Evolutionary conservation across 2,797 vertebrate genomes (phyloP), one percentile per base, ranked within the genome.

Genomic region (Caiman crocodilus): DNA sequence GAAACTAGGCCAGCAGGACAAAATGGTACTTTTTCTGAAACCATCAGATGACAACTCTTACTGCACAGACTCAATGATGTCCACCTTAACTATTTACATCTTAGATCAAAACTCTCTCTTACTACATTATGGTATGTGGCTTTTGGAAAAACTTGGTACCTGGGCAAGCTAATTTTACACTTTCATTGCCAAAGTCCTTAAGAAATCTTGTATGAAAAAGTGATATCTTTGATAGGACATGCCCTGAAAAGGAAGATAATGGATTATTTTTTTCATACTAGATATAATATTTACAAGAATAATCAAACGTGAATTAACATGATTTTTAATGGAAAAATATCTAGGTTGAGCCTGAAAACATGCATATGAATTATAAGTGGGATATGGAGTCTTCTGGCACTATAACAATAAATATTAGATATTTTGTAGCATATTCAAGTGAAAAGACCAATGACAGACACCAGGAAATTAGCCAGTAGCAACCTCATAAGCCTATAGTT

Each of bases 171-270:
- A 93, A 90, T 96, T 95, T 94, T 80, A 87, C 74, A 78, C 78
- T 94, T 94, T 90, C 60, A 55, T 42, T 96, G 81, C 84, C 92
- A 96, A 96, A 90, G 83, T 75, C 88, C 89, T 94, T 82, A 89
- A 94, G 93, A 95, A 97, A 89, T 25, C 63, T 55, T 16, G 57
- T 67, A 87, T 69, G 18, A 84, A 96, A 95, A 91, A 83, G 14
- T 10, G 28, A 57, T 85, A 84, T 56, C 74, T 73, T 94, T 74
- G 61, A 65, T 26, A 60, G 28, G 17, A 60, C 57, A 50, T 50
- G 42, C 42, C 42, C 42, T 50, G 42, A 50, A 50, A 50, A 50
- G 42, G 42, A 50, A 50, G 42, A 50, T 50, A 50, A 50, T 50
- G 42, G 42, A 50, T 50, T 50, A 11, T 50, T 50, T 50, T 42